Conservation (phyloP, 2,888 invertebrate species). For the Clepsis dumicolana region DNA sequence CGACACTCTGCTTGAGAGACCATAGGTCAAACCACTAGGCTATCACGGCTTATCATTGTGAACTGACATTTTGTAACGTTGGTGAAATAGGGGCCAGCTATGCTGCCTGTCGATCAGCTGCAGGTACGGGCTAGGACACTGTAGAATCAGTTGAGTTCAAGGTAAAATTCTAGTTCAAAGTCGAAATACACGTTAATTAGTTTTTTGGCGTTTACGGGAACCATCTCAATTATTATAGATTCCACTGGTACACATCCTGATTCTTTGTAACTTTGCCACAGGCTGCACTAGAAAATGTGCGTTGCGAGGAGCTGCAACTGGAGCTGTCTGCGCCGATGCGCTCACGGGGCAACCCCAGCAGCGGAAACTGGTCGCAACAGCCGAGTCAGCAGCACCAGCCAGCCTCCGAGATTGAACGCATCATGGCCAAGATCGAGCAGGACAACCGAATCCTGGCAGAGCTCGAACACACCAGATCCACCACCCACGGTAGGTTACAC, state of each 20-base stretch:
- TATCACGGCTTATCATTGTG: too few relatives aligned
- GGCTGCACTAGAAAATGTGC: constrained; percentile 89
- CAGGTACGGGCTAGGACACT: constrained; percentile 95
- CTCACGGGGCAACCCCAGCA: constrained; percentile 72
- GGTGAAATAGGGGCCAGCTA: too few relatives aligned
- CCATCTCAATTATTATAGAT: not conserved
- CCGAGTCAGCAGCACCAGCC: constrained; percentile 74
- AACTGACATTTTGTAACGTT: too few relatives aligned
- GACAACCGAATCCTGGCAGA: constrained; percentile 95
- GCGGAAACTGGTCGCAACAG: constrained; percentile 70
- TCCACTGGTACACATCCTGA: not conserved
- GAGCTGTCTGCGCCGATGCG: constrained; percentile 92
- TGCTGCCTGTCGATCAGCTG: constrained; percentile 89
- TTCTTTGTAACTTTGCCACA: constrained; percentile 50
- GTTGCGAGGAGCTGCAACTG: constrained; percentile 95
- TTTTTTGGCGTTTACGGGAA: too few relatives aligned
- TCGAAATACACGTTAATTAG: too few relatives aligned
- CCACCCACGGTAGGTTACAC: constrained; percentile 84
- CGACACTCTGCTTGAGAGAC: too few relatives aligned
- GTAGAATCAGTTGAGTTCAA: constrained; percentile 95
- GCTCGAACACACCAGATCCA: constrained; percentile 93
- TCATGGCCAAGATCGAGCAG: constrained; percentile 98
- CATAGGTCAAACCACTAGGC: too few relatives aligned
- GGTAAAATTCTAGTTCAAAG: too few relatives aligned
- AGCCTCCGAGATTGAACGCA: constrained; percentile 94